Evolutionary conservation across 2,888 invertebrate genomes (phyloP), one percentile per base, ranked within the genome.

Genomic region (Idaea dimidiata): DNA sequence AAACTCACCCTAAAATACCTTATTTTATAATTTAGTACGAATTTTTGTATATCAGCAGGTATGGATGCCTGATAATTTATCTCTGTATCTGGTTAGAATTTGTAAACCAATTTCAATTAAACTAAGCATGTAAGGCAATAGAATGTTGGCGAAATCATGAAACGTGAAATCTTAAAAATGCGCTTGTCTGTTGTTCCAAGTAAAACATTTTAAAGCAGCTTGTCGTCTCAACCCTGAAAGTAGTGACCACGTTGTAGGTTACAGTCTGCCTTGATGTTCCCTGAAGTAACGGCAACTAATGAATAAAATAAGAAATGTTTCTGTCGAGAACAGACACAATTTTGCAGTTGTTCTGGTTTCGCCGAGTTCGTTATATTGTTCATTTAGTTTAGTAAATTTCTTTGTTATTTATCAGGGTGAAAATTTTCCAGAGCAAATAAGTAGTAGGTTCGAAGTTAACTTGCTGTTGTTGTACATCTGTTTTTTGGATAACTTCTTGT

Each of bases 251-350:
- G 61, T 66, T 62, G 65, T 69, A 62, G 66, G 67, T 66, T 68
- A 66, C 71, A 68, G 64, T 62, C 62, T 63, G 53, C 63, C 57
- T 33, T 57, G 61, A 64, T 63, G 67, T 66, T 66, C 66, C 66
- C 60, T 66, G 58, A 62, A 66, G 70, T 70, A 64, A 65, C 63
- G 53, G 59, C 62, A 16, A 54, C 66, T 70, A 72, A 70, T 72
- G 72, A 70, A 72, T 70, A 72, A 72, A 72, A 68, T 70, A 72
- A 66, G 72, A 67, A 67, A 70, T 68, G 63, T 65, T 62, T 61
- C 60, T 58, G 65, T 63, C 60, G 62, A 61, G 60, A 60, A 55
- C 59, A 14, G 59, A 43, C 43, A 43, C 43, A 43, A 43, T 43
- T 43, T 43, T 43, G 1, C 43, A 43, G 43, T 33, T 33, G 33